Conservation (phyloP, 2,113 vertebrate species). For the Centropus bengalensis region DNA sequence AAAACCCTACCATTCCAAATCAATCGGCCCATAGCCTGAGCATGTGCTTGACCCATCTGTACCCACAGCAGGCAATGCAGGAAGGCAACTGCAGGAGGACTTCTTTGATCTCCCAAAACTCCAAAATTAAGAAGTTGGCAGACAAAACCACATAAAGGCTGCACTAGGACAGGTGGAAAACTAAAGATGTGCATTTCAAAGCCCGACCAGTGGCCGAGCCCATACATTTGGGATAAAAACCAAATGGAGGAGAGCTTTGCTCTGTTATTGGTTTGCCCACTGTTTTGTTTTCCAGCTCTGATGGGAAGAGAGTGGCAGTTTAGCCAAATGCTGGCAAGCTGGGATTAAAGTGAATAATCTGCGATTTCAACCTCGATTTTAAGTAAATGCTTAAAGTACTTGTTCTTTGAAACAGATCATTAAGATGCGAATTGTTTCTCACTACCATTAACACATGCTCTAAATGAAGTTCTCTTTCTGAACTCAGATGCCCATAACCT, state of each 20-base stretch:
- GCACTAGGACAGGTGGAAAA: not conserved
- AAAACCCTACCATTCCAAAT: not conserved
- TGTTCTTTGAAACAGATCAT: not conserved
- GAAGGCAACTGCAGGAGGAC: not conserved
- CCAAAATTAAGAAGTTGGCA: not conserved
- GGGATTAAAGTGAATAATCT: not conserved
- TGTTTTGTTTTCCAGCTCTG: not conserved
- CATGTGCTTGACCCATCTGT: not conserved
- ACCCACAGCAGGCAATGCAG: not conserved
- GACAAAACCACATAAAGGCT: not conserved
- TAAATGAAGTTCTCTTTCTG: not conserved
- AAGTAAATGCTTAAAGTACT: not conserved
- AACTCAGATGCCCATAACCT: not conserved
- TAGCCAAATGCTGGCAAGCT: not conserved
- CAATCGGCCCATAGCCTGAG: not conserved
- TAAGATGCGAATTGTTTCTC: not conserved
- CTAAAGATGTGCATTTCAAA: not conserved
- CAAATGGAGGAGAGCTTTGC: not conserved
- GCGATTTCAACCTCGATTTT: not conserved
- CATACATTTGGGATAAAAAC: not conserved
- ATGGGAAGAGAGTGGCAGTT: not conserved
- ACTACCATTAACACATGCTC: not conserved
- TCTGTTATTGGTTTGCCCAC: not conserved
- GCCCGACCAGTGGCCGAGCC: not conserved
- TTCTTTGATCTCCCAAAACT: not conserved